Evolutionary conservation across 2,888 invertebrate species (phyloP).

Genomic region (Chrysolina oricalcia): DNA sequence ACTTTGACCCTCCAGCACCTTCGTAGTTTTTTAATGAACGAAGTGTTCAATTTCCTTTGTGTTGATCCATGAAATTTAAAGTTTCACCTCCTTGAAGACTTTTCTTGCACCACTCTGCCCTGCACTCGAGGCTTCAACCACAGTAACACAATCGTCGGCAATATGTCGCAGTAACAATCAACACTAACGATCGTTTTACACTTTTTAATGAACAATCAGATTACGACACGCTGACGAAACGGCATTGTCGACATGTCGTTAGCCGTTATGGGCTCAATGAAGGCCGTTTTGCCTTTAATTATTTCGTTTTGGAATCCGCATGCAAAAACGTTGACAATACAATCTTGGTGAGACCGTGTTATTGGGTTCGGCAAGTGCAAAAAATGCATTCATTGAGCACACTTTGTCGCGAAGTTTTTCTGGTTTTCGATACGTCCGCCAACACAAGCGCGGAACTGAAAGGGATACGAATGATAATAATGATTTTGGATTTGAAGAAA

Average conservation of each 20-base stretch:
- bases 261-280: conserved; percentile 52
- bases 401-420: conserved; percentile 39
- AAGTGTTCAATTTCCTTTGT: not conserved
- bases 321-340: conserved; percentile 45
- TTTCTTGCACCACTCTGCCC: conserved; percentile 2
- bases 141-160: conserved; percentile 45
- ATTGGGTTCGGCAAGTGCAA: conserved; percentile 42
- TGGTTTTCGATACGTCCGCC: conserved; percentile 17
- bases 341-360: conserved; percentile 45
- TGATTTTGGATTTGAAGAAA: too few relatives aligned
- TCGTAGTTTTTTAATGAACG: too few relatives aligned
- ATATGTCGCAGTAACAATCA: conserved; percentile 60
- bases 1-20: too few relatives aligned
- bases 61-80: not conserved
- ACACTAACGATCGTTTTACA: conserved; percentile 62
- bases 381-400: conserved; percentile 49
- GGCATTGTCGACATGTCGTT: conserved; percentile 58
- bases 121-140: conserved; percentile 40
- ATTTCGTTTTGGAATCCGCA: conserved; percentile 50
- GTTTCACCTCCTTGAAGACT: not conserved
- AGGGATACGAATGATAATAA: too few relatives aligned
- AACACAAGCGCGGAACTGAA: conserved; percentile 5
- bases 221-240: conserved; percentile 56
- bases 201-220: conserved; percentile 63
- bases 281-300: conserved; percentile 55